Conservation (phyloP, 2,113 vertebrate species). For the Leucopsar rothschildi region DNA sequence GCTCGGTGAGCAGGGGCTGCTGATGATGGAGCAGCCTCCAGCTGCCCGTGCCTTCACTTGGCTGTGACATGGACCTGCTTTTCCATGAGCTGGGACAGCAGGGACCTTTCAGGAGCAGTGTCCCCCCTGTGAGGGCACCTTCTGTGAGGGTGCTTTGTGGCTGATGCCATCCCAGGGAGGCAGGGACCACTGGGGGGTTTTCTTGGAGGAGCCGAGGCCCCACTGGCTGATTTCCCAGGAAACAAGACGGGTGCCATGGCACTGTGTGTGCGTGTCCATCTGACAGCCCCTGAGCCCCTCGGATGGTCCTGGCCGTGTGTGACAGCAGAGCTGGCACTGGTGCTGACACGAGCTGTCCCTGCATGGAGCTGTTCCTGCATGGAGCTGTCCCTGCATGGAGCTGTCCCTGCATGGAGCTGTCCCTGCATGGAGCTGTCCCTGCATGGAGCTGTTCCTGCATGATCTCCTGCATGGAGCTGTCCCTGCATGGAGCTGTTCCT, state of each 20-base stretch:
- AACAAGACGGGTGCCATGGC: accelerated
- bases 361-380: background rate
- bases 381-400: too few relatives aligned
- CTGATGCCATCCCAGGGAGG: accelerated
- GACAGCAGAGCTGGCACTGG: background rate
- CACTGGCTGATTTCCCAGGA: background rate
- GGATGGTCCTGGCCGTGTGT: accelerated
- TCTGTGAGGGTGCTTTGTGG: background rate
- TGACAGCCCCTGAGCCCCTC: background rate
- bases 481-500: too few relatives aligned
- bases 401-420: too few relatives aligned
- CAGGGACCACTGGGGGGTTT: background rate
- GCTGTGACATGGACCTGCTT: background rate
- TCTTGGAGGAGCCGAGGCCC: background rate
- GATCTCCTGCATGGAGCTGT: too few relatives aligned
- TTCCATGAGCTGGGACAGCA: accelerated
- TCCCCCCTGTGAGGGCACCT: background rate
- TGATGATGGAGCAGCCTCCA: constrained; percentile 19
- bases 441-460: too few relatives aligned
- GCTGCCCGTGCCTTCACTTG: background rate
- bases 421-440: too few relatives aligned
- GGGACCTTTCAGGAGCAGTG: background rate
- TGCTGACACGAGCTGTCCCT: background rate
- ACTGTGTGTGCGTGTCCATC: accelerated
- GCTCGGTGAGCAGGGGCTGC: background rate